Conservation (phyloP, 1,140 invertebrate genomes). For the Pogonus chalceus region DNA sequence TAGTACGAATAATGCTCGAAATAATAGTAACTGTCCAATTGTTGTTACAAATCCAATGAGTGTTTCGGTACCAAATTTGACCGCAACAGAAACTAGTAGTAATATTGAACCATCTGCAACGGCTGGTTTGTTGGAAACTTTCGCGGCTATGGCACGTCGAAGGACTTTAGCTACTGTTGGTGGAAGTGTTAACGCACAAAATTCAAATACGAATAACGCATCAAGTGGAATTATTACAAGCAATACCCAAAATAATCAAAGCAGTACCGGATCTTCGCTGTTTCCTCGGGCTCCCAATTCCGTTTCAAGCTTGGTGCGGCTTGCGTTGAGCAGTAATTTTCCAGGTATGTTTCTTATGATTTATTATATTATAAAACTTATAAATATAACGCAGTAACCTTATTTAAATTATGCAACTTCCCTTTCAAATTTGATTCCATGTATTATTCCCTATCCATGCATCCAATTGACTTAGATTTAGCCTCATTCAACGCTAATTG, state of each 20-base stretch:
- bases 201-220: constrained; percentile 28
- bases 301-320: constrained; percentile 77
- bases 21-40: constrained; percentile 30
- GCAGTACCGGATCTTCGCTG: constrained; percentile 24
- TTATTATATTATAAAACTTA: no score
- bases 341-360: no score
- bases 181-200: constrained; percentile 25
- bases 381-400: no score
- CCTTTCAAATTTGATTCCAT: no score
- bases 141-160: constrained; percentile 69
- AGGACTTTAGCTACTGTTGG: constrained; percentile 41
- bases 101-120: constrained; percentile 39
- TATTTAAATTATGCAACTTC: no score
- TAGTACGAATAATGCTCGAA: constrained; percentile 29
- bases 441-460: no score
- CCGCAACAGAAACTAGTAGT: constrained; percentile 52
- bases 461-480: no score
- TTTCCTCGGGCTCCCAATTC: constrained; percentile 64
- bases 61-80: constrained; percentile 90
- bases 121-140: constrained; percentile 68
- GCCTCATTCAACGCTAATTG: no score
- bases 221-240: constrained; percentile 23
- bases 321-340: constrained; percentile 90
- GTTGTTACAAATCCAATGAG: constrained; percentile 72
- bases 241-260: constrained; percentile 36